Evolutionary conservation across 2,797 vertebrate species (phyloP).

Genomic region (Scolopax rusticola): DNA sequence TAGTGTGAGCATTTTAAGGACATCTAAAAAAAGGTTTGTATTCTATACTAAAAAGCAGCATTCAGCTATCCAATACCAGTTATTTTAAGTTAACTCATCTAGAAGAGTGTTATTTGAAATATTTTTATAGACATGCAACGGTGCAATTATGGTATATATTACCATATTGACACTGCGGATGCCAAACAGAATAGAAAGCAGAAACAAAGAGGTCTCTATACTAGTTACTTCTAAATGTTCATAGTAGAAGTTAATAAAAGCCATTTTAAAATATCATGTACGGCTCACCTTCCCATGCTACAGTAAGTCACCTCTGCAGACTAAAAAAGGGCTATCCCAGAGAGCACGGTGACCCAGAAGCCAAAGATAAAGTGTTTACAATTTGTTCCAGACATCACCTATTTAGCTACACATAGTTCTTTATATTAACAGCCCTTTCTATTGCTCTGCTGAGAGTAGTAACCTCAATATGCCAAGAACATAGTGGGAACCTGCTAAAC

Average conservation of each 20-base stretch:
- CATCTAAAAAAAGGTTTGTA: neutral
- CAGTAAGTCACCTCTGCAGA: neutral
- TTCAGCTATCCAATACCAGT: neutral
- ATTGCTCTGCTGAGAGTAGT: constrained; percentile 20
- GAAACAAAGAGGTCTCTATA: neutral
- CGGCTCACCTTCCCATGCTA: neutral
- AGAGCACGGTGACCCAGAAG: constrained; percentile 16
- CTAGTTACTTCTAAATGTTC: neutral
- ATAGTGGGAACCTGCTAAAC: neutral
- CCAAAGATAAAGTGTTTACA: constrained; percentile 2
- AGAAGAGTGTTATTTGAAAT: neutral
- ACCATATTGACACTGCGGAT: neutral
- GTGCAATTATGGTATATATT: neutral
- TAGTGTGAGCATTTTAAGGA: neutral
- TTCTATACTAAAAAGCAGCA: neutral
- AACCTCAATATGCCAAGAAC: constrained; percentile 23
- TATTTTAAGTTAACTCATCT: neutral
- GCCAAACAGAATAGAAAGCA: neutral
- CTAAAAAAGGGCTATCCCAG: neutral
- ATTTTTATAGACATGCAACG: neutral
- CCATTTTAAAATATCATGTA: neutral
- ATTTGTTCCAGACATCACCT: constrained; percentile 16
- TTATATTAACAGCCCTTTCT: constrained; percentile 15
- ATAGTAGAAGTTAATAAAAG: neutral
- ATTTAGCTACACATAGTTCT: neutral